Conservation (phyloP, 2,113 vertebrate genomes). For the Ondatra zibethicus region DNA sequence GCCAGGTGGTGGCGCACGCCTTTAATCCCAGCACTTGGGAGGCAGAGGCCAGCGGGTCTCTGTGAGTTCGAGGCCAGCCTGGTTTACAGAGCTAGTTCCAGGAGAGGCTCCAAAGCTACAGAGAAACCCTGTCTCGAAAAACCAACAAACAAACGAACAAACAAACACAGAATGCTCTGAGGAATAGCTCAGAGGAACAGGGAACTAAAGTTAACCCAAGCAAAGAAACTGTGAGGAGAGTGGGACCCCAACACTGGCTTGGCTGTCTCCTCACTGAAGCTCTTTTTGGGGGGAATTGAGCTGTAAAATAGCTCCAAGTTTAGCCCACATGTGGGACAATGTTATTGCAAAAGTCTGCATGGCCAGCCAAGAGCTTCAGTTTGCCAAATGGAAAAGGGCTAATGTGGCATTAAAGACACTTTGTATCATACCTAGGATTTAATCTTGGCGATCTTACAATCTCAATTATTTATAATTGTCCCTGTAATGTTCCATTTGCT, state of each 20-base stretch:
- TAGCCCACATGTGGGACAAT: background rate
- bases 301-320: background rate
- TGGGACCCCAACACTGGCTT: background rate
- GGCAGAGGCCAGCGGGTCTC: too few species aligned
- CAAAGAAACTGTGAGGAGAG: background rate
- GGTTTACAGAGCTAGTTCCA: too few species aligned
- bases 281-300: background rate
- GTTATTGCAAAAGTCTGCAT: background rate
- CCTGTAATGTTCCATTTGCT: conserved; percentile 67
- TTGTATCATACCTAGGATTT: conserved; percentile 65
- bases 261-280: background rate
- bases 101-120: too few species aligned
- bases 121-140: too few species aligned
- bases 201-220: background rate
- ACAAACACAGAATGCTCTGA: too few species aligned
- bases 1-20: background rate
- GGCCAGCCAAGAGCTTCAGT: conserved; percentile 24
- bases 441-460: conserved; percentile 54
- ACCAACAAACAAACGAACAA: too few species aligned
- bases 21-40: too few species aligned
- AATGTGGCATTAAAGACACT: conserved; percentile 61
- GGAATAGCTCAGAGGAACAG: background rate
- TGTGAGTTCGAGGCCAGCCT: too few species aligned
- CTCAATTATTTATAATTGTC: conserved; percentile 73
- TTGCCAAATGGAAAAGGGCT: conserved; percentile 63